phyloP scores from a whole-genome alignment of 2,888 invertebrate genomes.

The Falcaria lacertinaria region DNA sequence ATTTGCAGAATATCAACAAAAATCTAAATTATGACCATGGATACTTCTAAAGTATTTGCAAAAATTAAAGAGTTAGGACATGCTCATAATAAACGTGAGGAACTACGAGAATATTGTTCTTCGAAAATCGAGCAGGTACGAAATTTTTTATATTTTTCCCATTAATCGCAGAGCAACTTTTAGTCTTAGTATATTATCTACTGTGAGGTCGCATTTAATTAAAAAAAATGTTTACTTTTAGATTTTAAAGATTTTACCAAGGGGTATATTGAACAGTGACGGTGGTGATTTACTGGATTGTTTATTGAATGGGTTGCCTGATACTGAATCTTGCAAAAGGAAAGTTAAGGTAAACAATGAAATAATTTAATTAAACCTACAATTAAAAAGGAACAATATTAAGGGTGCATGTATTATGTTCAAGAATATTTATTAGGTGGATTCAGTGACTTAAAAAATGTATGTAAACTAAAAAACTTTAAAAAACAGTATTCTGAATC shows the following conservation, averaged over 20 bases:
- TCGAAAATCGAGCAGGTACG: constrained; percentile 48
- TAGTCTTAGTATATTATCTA: too few species aligned
- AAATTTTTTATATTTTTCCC: too few species aligned
- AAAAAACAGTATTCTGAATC: too few species aligned
- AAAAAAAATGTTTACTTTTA: constrained; percentile 25
- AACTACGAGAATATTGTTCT: constrained; percentile 50
- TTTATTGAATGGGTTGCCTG: constrained; percentile 54
- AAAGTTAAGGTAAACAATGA: constrained; percentile 59
- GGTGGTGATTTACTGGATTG: constrained; percentile 54
- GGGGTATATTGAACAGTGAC: constrained; percentile 53
- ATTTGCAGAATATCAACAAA: too few species aligned
- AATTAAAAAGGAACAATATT: too few species aligned
- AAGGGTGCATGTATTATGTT: too few species aligned
- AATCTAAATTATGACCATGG: constrained; percentile 27
- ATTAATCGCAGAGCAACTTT: too few species aligned
- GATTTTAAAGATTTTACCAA: constrained; percentile 49
- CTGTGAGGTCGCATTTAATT: too few species aligned
- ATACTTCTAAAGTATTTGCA: constrained; percentile 33
- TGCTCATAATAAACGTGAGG: constrained; percentile 45
- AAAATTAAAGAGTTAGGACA: constrained; percentile 55
- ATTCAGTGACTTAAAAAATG: too few species aligned
- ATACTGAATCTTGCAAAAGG: constrained; percentile 27
- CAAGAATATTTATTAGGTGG: too few species aligned
- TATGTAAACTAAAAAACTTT: too few species aligned
- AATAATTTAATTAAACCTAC: too few species aligned